Base-by-base conservation (phyloP, 2,797 vertebrate genomes). In the Scomberomorus guttatus region DNA sequence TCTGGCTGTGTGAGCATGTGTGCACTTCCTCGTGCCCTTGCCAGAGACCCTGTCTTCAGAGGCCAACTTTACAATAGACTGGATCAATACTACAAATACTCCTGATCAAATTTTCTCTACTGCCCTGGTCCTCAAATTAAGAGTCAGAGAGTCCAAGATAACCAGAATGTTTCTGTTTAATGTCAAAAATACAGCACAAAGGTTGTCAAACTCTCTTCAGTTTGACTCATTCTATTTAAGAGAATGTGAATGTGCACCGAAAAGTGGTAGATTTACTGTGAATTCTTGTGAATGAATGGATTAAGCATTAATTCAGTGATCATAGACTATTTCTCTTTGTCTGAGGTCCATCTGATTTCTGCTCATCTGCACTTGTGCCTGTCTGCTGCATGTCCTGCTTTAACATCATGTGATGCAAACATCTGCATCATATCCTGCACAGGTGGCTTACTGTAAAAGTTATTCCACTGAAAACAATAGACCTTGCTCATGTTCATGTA, bases 1-100 rank as follows among this genome's bases (percentile, higher is more conserved):
- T 13, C 91, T 99, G 27, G 75, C 91, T 20, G 85, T 75, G 9
- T 97, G 97, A 24, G 34, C 94, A 5, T 72, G 90, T 25, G 72
- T 96, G 55, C 93, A 95, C 81, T 87, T 96, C 34, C 84, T 90
- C 3, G 72, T 95, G 68, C 94, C 95, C 3, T 63, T 93, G 50
- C 95, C 94, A 2, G 34, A 93, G 14, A 62, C 4, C 3, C 6
- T 11, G 5, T 18, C 14, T 46, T 56, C 82, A 68, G 64, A 55
- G 14, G 66, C 39, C 32, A 91, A 91, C 76, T 27, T 24, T 15
- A 94, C 92, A 17, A 55, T 39, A 25, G 60, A 82, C 37, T 80
- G 37, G 78, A 79, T 81, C 55, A 92, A 93, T 63, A 14, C 51
- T 25, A 91, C 91, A 9, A 22, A 67, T 46, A n/a, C 68, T 29